Evolutionary conservation across 2,113 vertebrate genomes (phyloP), one percentile per base, ranked within the genome.

Genomic region (Xiphophorus maculatus): DNA sequence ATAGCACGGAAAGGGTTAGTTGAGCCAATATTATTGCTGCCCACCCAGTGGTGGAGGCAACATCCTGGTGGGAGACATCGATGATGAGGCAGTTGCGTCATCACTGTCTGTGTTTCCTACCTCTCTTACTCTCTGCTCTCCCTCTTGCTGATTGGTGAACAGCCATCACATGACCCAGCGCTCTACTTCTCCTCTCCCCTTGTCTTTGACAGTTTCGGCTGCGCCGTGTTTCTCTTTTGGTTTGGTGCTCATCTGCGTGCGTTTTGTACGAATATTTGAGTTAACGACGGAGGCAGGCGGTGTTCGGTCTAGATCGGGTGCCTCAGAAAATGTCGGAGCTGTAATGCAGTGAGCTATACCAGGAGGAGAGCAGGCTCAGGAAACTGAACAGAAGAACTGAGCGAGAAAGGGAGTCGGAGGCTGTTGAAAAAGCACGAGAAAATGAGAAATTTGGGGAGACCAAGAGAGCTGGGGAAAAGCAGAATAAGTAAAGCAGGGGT

Each of bases 151-250:
- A 91, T 92, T 93, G 90, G 92, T 67, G 33, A 73, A 79, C 67
- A 30, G 66, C 48, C 76, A 84, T 91, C 90, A 92, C 13, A 63
- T 93, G 91, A 90, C 84, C 87, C 73, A 82, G 86, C 87, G 86
- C 81, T 91, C 90, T 84, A 80, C 87, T 92, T 92, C 92, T 90
- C 86, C 86, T 84, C 88, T 90, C 40, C 83, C 77, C 91, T 90
- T 67, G 35, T 77, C 75, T 84, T 82, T 75, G 86, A 90, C 88
- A 81, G 88, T 89, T 89, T 83, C 60, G 77, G 69, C 87, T 86
- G 84, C 63, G 80, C 81, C 32, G 77, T 80, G 80, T 90, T 93
- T 89, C 85, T 90, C 86, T 90, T 83, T 82, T 74, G 90, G 77
- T 89, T 90, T 83, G 89, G 85, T 80, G 87, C 85, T 91, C 83